Conservation (phyloP, 2,888 invertebrate species). For the Drosophila percnosoma region DNA sequence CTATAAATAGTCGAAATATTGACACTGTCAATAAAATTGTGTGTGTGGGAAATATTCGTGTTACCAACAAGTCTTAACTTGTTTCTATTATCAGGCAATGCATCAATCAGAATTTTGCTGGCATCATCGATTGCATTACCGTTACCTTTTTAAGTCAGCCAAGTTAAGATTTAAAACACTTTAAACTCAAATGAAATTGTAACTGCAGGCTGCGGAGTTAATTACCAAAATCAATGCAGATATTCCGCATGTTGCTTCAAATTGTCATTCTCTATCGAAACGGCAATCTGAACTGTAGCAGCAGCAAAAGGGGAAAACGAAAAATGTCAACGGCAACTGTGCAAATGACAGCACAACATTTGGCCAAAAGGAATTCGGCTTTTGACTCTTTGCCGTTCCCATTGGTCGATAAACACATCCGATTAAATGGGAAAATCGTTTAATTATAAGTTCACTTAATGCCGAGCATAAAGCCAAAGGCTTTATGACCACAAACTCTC, state of each 20-base stretch:
- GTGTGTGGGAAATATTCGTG: neutral
- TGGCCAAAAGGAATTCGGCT: slow-evolving; percentile 35
- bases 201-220: slow-evolving; percentile 1
- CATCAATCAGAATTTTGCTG: neutral
- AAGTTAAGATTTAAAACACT: neutral
- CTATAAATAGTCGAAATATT: neutral
- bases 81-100: neutral
- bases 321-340: slow-evolving; percentile 7
- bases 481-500: slow-evolving; percentile 50
- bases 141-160: neutral
- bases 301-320: neutral
- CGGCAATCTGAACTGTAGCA: slow-evolving; percentile 7
- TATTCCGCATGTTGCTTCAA: slow-evolving; percentile 9
- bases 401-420: slow-evolving; percentile 65
- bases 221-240: slow-evolving; percentile 26
- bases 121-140: neutral
- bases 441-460: slow-evolving; percentile 81
- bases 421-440: slow-evolving; percentile 78
- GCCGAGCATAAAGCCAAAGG: slow-evolving; percentile 64
- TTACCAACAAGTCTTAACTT: neutral
- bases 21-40: neutral
- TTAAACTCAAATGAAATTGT: neutral
- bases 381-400: slow-evolving; percentile 32
- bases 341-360: slow-evolving; percentile 34
- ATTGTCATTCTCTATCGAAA: slow-evolving; percentile 21